Base-by-base conservation (phyloP, 2,797 vertebrate genomes). In the Sebastes variabilis region DNA sequence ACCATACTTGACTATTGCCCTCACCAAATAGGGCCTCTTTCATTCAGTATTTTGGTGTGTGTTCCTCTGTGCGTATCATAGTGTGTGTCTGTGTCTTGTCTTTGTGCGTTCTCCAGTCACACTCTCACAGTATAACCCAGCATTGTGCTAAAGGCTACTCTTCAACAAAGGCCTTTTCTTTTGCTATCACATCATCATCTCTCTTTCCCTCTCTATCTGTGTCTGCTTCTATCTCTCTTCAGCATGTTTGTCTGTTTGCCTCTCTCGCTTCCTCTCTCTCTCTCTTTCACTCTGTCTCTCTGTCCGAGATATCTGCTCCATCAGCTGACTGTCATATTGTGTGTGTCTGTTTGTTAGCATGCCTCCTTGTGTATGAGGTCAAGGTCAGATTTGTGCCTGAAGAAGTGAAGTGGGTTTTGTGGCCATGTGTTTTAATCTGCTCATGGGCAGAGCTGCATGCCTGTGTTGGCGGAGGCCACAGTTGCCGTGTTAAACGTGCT, bases 261-360 rank as follows among this genome's bases (percentile, higher is more conserved):
- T 78, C 81, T 82, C 61, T 73, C 12, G 9, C 77, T 71, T 30
- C 59, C 66, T 80, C 55, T 64, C 13, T 66, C 27, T 71, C 60
- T 64, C 27, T 55, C 24, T 32, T n/a, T 62, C 62, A 67, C 27
- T 73, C 62, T 69, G 4, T 66, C 58, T 71, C 67, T 55, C 5
- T 83, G 59, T 73, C 62, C 12, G 29, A 67, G 82, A 83, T 92
- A 93, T 94, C 92, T 84, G 62, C 52, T 91, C 12, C 60, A 93
- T 96, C 95, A 96, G 94, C 95, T 96, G 96, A 96, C 92, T 91
- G 71, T 96, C 95, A 94, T 93, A 84, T 85, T 90, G 74, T 85
- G 81, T 75, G 83, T 72, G 84, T 89, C 83, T 90, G 87, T 89
- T 82, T 86, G 73, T 90, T 80, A 87, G 81, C 87, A 46, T 78